Percentiles rank a stretch among this genome's conserved stretches.
Conservation (phyloP, 2,888 invertebrate species). For the Gymnoscelis rufifasciata region DNA sequence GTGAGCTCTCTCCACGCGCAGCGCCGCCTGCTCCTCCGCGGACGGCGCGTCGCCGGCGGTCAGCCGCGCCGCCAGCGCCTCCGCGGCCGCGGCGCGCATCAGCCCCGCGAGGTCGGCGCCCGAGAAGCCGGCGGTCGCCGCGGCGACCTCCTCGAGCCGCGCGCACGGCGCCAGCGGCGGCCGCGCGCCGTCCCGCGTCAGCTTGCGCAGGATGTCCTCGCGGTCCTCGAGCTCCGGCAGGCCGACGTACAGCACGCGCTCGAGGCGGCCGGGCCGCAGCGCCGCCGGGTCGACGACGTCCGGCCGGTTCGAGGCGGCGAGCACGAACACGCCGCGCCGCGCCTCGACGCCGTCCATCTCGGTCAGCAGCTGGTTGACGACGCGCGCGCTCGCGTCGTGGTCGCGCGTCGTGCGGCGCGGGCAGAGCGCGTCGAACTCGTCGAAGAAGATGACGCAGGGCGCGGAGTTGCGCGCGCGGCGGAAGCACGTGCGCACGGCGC, state of each 20-base stretch:
- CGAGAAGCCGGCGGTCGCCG: conserved; percentile 87
- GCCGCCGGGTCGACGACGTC: conserved; percentile 98
- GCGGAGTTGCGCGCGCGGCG: conserved; percentile 95
- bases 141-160: conserved; percentile 84
- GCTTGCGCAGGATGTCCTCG: conserved; percentile 90
- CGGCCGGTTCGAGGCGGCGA: conserved; percentile 97
- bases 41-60: conserved; percentile 89
- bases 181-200: conserved; percentile 92
- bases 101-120: conserved; percentile 95
- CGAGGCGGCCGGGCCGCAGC: conserved; percentile 91
- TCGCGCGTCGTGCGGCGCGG: conserved; percentile 90
- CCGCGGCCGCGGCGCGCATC: conserved; percentile 87
- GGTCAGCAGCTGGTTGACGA: conserved; percentile 97
- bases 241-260: conserved; percentile 93
- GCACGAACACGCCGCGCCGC: conserved; percentile 93
- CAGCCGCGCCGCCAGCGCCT: conserved; percentile 87
- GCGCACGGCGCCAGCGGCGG: conserved; percentile 89
- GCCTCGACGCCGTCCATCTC: conserved; percentile 99
- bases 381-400: conserved; percentile 86
- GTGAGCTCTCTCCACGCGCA: conserved; percentile 78
- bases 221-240: conserved; percentile 89
- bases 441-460: conserved; percentile 99
- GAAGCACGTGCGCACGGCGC: conserved; percentile 97
- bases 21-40: conserved; percentile 49
- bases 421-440: conserved; percentile 97